A percentile compares a stretch with the other conserved stretches of the same genome.
These are phyloP conservation scores for Lasius fuliginosus DNA, from an alignment of 2,888 invertebrate species.

Conservation along the genomic window DNA sequence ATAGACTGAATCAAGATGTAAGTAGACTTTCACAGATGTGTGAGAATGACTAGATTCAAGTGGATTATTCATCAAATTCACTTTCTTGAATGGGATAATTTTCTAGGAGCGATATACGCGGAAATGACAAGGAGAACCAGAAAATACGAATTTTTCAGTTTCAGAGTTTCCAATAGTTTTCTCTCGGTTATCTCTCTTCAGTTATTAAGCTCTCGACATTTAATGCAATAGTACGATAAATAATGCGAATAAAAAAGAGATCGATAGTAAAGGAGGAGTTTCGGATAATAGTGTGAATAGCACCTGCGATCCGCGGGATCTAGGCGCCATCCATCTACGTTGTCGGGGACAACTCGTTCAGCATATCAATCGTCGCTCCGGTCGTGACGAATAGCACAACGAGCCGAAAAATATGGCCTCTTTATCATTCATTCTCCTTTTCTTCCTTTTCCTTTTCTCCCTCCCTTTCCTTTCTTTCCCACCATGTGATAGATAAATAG, in stretches of 20 bases:
- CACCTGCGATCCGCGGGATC: slow-evolving; percentile 40
- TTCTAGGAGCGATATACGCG: neutral
- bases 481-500: neutral
- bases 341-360: slow-evolving; percentile 55
- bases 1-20: neutral
- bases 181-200: neutral
- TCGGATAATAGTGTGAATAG: slow-evolving; percentile 7
- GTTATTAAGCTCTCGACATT: slow-evolving; percentile 21
- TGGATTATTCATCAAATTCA: neutral
- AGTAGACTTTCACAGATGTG: neutral
- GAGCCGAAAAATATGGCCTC: slow-evolving; percentile 52
- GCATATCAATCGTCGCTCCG: slow-evolving; percentile 57
- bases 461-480: neutral
- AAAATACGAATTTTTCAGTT: neutral
- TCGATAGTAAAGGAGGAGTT: slow-evolving; percentile 12
- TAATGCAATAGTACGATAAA: slow-evolving; percentile 23
- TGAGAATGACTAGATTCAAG: neutral
- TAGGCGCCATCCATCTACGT: slow-evolving; percentile 59
- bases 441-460: neutral
- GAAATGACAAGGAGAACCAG: neutral
- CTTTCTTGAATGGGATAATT: neutral
- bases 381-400: slow-evolving; percentile 55
- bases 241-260: slow-evolving; percentile 18
- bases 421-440: slow-evolving; percentile 1
- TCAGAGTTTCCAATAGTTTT: neutral